Percentiles rank a stretch among this genome's conserved stretches.
These are phyloP conservation scores for Sciurus niger DNA, from an alignment of 2,113 vertebrate genomes.

Conservation along the genomic window DNA sequence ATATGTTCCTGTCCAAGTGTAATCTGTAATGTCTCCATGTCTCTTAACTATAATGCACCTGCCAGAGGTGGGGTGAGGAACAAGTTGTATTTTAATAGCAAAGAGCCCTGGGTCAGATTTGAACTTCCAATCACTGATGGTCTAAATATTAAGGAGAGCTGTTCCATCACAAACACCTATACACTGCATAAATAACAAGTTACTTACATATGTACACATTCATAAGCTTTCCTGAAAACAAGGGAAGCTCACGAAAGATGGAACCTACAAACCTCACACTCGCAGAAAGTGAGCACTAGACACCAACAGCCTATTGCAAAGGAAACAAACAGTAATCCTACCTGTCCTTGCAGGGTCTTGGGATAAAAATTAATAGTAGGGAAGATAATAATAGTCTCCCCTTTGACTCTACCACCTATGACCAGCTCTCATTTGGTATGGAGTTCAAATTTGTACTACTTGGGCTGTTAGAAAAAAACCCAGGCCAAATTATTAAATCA, in stretches of 20 bases:
- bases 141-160: neutral
- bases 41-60: neutral
- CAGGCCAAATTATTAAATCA: conserved; percentile 2
- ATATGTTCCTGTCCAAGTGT: neutral
- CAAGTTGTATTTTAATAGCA: neutral
- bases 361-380: neutral
- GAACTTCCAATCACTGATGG: neutral
- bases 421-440: neutral
- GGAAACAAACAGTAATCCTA: neutral
- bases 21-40: neutral
- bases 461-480: neutral
- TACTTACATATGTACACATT: neutral
- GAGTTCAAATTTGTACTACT: neutral
- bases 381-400: neutral
- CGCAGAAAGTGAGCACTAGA: neutral
- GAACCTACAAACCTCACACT: neutral
- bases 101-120: neutral
- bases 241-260: neutral
- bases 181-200: neutral
- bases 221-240: neutral
- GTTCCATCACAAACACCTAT: neutral
- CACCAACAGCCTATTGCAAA: neutral
- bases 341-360: neutral
- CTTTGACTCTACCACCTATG: neutral
- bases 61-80: neutral